Conservation (phyloP, 2,113 vertebrate genomes). For the Hippolais icterina region DNA sequence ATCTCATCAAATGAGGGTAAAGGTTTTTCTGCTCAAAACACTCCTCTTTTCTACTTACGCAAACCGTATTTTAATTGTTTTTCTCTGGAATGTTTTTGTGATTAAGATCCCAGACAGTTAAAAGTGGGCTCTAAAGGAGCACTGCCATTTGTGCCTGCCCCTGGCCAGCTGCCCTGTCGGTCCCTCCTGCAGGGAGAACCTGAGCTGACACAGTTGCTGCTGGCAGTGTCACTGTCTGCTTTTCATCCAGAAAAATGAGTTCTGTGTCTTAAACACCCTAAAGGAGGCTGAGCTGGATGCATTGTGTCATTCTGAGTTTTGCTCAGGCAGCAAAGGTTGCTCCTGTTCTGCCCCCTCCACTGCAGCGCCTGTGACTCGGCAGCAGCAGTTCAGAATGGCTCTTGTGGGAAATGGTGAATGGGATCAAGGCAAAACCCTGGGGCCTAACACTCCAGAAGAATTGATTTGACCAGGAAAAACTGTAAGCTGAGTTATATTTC, state of each 20-base stretch:
- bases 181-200: constrained; percentile 46
- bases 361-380: background rate
- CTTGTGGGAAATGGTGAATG: background rate
- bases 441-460: background rate
- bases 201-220: constrained; percentile 11
- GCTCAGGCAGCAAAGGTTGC: background rate
- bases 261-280: background rate
- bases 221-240: constrained; percentile 19
- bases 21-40: background rate
- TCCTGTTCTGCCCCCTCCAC: background rate
- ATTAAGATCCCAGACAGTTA: background rate
- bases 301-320: constrained; percentile 9
- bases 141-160: background rate
- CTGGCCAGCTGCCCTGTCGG: background rate
- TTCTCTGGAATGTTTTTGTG: background rate
- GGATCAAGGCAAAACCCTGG: background rate
- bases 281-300: constrained; percentile 29
- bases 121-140: background rate
- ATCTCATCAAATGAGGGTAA: background rate
- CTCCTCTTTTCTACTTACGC: background rate
- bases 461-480: background rate
- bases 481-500: background rate
- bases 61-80: background rate
- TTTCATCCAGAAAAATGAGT: constrained; percentile 42
- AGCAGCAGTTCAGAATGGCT: background rate